A percentile compares a stretch with the other conserved stretches of the same genome.
Conservation (phyloP, 2,888 invertebrate genomes). For the Ennomos quercinarius region DNA sequence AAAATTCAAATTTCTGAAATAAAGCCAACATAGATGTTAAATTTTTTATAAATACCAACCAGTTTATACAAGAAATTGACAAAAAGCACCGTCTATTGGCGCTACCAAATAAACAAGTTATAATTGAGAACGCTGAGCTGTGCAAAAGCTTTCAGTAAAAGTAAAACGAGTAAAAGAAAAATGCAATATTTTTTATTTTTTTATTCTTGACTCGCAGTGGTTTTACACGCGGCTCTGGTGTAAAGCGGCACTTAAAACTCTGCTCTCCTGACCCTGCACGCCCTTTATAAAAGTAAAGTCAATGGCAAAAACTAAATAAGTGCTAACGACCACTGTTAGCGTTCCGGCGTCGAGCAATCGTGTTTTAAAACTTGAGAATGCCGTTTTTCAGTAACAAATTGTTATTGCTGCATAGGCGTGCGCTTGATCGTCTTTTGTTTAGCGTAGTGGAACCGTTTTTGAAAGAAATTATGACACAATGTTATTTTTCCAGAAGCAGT, state of each 20-base stretch:
- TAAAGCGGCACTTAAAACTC: conserved; percentile 67
- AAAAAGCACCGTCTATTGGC: conserved; percentile 58
- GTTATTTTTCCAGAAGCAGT: too few species aligned
- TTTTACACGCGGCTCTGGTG: conserved; percentile 61
- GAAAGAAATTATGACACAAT: too few species aligned
- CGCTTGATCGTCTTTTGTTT: neutral
- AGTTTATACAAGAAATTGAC: conserved; percentile 45
- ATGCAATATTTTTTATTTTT: conserved; percentile 58
- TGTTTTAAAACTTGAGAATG: conserved; percentile 16
- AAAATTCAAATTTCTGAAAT: too few species aligned
- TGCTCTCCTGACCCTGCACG: conserved; percentile 56
- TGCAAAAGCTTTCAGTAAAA: conserved; percentile 72
- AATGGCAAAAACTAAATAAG: conserved; percentile 54
- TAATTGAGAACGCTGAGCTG: conserved; percentile 68
- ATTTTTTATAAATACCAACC: too few species aligned
- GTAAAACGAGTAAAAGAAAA: conserved; percentile 58
- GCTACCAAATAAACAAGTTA: conserved; percentile 55
- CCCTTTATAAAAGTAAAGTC: conserved; percentile 53
- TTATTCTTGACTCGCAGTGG: conserved; percentile 47
- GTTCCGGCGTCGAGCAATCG: conserved; percentile 18
- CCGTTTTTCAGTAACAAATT: conserved; percentile 8
- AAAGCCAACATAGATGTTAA: too few species aligned
- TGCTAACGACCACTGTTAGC: conserved; percentile 46
- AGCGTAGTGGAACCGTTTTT: too few species aligned
- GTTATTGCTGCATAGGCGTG: conserved; percentile 1